These are phyloP conservation scores for Caenorhabditis uteleia DNA, from an alignment of 2,888 invertebrate genomes.

Conservation along the genomic window DNA sequence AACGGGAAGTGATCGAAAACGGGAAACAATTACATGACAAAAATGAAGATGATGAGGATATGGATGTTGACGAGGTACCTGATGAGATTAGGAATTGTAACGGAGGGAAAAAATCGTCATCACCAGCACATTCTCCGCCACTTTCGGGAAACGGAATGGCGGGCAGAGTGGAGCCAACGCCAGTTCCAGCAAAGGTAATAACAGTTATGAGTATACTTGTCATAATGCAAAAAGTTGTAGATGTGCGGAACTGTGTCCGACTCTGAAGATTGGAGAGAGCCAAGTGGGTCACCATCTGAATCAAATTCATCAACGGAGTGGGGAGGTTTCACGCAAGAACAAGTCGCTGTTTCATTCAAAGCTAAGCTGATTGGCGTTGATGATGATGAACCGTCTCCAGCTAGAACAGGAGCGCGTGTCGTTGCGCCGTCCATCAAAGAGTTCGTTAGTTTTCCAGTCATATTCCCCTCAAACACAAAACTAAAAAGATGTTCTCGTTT, in stretches of 20 bases:
- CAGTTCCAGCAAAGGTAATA: constrained; percentile 44
- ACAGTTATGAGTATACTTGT: too few species aligned
- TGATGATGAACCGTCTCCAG: constrained; percentile 16
- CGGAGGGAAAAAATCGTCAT: constrained; percentile 17
- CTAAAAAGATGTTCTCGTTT: too few species aligned
- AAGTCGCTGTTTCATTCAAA: constrained; percentile 11
- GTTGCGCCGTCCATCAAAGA: constrained; percentile 39
- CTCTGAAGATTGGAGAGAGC: constrained; percentile 48
- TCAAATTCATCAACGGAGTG: constrained; percentile 56
- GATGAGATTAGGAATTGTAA: constrained; percentile 2
- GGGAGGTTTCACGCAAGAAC: constrained; percentile 17
- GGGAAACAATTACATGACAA: constrained; percentile 11
- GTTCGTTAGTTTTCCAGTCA: constrained; percentile 50
- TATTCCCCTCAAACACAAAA: too few species aligned
- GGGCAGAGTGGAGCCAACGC: constrained; percentile 55
- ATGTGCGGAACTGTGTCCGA: constrained; percentile 47
- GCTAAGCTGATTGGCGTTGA: constrained; percentile 19
- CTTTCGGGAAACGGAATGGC: constrained; percentile 54
- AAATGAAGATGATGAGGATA: constrained; percentile 8
- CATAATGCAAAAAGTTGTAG: constrained; percentile 13
- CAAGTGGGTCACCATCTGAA: constrained; percentile 52
- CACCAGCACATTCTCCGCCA: constrained; percentile 18
- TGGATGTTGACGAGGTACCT: constrained; percentile 20
- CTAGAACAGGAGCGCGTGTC: not conserved
- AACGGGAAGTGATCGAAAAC: constrained; percentile 11